Base-by-base conservation (phyloP, 2,113 vertebrate species). In the Climacteris rufus region DNA sequence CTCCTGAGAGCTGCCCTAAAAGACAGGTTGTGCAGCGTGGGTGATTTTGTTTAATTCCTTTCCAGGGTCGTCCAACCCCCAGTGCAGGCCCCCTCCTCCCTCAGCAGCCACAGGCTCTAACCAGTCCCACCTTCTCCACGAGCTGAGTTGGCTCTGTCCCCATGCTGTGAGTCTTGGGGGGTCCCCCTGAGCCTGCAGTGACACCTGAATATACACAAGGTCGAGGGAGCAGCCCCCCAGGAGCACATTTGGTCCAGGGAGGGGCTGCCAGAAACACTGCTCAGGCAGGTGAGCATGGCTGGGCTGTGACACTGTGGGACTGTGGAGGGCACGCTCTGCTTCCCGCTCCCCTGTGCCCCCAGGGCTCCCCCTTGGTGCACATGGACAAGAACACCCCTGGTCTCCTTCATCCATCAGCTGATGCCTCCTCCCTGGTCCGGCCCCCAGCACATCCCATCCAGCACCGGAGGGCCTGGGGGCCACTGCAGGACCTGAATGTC, bases 51-150 rank as follows among this genome's bases (percentile, higher is more conserved):
- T 45, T 19, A 49, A 30, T 1, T 24, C 25, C 13, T 27, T 40
- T 10, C 25, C 7, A 8, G 12, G 15, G 8, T 56, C 42, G 61
- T 30, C 33, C 50, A 28, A 19, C 3, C 12, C 6, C 4, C 0
- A 0, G 8, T 20, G 19, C 23, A 72, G 22, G 0, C 6, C 2
- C 5, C 4, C 11, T n/a, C 2, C 2, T 7, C 13, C n/a, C 6
- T 2, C 21, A 47, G 16, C 23, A 64, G 50, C 24, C 37, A 17
- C 3, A 17, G 59, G 1, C 7, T 42, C 33, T 4, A 0, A 0
- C 1, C 28, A 22, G 21, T 64, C 44, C 13, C 57, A 39, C 23
- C 44, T 66, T 30, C 35, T 50, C 61, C 0, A 2, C 17, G 39
- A 56, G 61, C 74, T 35, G 47, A 18, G 15, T 14, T 54, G 45